Evolutionary conservation across 1,140 invertebrate genomes (phyloP).

Genomic region (Drepana arcuata): DNA sequence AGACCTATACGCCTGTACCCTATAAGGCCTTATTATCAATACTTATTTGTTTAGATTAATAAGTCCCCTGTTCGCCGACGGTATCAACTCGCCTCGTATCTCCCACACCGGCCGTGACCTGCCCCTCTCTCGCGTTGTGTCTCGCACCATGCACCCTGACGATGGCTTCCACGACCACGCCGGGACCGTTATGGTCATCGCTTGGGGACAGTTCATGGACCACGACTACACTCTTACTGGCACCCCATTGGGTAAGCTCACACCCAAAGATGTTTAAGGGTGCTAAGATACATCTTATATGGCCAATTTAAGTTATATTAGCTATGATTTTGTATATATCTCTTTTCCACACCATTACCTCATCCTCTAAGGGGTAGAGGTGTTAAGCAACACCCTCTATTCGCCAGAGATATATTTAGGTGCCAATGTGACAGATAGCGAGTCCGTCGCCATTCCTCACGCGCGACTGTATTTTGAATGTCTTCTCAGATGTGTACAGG

Average conservation of each 20-base stretch:
- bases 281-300: not conserved
- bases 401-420: too few species aligned
- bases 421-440: too few species aligned
- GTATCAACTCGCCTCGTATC: conserved; percentile 85
- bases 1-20: too few species aligned
- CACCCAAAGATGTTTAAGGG: not conserved
- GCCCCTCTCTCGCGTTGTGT: conserved; percentile 87
- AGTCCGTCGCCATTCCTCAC: too few species aligned
- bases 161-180: conserved; percentile 94
- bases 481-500: too few species aligned
- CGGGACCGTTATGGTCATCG: conserved; percentile 94
- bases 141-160: conserved; percentile 91
- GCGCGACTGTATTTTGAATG: too few species aligned
- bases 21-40: too few species aligned
- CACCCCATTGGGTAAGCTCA: conserved; percentile 82
- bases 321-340: too few species aligned
- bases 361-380: too few species aligned
- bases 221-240: conserved; percentile 93
- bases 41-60: conserved; percentile 73
- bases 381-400: too few species aligned
- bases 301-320: too few species aligned
- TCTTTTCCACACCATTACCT: too few species aligned
- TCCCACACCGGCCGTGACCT: conserved; percentile 81
- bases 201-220: conserved; percentile 96
- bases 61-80: conserved; percentile 84